These are phyloP conservation scores for Toxostoma redivivum DNA, from an alignment of 2,113 vertebrate genomes.

Conservation along the genomic window DNA sequence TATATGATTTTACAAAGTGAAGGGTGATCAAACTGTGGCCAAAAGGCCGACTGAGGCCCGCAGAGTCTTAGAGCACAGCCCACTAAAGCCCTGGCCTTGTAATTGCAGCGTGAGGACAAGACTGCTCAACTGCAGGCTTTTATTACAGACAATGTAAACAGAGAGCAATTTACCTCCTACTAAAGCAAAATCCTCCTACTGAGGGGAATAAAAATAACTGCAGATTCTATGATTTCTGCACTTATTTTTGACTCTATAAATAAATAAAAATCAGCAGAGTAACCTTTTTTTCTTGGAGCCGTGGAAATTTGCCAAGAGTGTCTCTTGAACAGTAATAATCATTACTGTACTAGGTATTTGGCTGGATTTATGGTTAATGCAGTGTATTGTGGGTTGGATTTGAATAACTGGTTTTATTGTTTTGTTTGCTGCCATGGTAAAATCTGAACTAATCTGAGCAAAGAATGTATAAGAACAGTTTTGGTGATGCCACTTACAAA, in stretches of 20 bases:
- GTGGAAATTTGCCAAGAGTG: not conserved
- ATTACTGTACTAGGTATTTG: not conserved
- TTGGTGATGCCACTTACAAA: not conserved
- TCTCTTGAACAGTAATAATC: not conserved
- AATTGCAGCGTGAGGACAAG: not conserved
- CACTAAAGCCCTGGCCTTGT: not conserved
- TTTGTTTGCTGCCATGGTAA: not conserved
- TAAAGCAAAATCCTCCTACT: slow-evolving; percentile 24
- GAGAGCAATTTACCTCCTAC: slow-evolving; percentile 30
- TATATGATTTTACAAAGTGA: not conserved
- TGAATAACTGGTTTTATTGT: not conserved
- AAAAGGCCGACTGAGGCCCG: not conserved
- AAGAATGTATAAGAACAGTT: not conserved
- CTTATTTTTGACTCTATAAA: slow-evolving; percentile 18
- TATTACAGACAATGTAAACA: slow-evolving; percentile 44
- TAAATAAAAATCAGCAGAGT: slow-evolving; percentile 7
- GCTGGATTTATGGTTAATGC: not conserved
- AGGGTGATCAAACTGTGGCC: not conserved
- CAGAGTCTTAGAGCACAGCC: not conserved
- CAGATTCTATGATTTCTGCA: not conserved
- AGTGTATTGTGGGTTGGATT: not conserved
- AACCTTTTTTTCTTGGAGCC: not conserved
- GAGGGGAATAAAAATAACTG: slow-evolving; percentile 31
- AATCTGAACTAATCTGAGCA: not conserved
- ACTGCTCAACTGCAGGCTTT: slow-evolving; percentile 39